Percentiles rank a stretch among this genome's conserved stretches.
Conservation (phyloP, 2,113 vertebrate species). For the Platichthys stellatus region DNA sequence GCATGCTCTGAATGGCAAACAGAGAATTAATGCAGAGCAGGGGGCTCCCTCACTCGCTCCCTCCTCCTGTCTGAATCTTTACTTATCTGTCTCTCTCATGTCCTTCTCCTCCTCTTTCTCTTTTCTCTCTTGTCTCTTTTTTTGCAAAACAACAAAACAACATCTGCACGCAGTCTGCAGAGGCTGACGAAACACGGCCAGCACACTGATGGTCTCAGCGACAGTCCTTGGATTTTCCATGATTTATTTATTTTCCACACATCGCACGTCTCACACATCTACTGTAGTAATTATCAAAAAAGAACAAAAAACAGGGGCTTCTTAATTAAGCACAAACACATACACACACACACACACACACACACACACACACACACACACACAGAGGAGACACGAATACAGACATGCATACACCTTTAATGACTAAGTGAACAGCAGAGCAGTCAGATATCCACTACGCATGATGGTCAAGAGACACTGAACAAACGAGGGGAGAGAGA, state of each 20-base stretch:
- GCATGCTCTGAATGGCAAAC: slow-evolving; percentile 82
- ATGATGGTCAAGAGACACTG: slow-evolving; percentile 16
- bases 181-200: slow-evolving; percentile 29
- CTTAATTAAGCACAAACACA: background rate
- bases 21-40: slow-evolving; percentile 79
- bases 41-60: slow-evolving; percentile 57
- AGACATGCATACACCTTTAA: slow-evolving; percentile 11
- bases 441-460: slow-evolving; percentile 16
- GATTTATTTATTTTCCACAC: slow-evolving; percentile 13
- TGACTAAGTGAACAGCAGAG: slow-evolving; percentile 27
- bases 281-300: background rate
- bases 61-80: slow-evolving; percentile 62
- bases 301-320: background rate
- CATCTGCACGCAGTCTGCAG: slow-evolving; percentile 46
- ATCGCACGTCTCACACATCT: background rate
- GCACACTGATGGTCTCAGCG: slow-evolving; percentile 42
- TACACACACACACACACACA: background rate
- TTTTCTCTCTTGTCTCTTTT: slow-evolving; percentile 35
- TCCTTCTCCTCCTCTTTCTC: slow-evolving; percentile 57
- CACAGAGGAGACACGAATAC: background rate
- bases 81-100: slow-evolving; percentile 69
- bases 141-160: slow-evolving; percentile 60
- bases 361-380: background rate
- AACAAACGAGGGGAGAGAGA: background rate
- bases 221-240: slow-evolving; percentile 15